Evolutionary conservation across 2,888 invertebrate species (phyloP).

Genomic region (Polydrusus cervinus): DNA sequence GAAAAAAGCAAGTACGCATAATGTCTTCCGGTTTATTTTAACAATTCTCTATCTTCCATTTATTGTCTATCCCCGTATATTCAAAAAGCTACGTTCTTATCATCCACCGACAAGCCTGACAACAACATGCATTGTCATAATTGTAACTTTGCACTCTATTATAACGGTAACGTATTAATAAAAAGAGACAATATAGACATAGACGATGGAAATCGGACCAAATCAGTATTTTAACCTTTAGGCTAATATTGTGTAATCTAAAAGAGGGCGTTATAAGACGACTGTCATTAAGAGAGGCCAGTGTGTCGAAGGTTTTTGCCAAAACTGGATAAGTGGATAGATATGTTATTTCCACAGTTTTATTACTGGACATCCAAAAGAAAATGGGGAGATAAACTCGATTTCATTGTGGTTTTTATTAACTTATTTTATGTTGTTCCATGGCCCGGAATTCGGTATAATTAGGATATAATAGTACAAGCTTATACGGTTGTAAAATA

Average conservation of each 20-base stretch:
- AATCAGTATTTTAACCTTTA: too few species aligned
- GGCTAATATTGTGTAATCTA: conserved; percentile 8
- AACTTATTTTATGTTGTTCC: conserved; percentile 47
- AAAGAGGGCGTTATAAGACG: not conserved
- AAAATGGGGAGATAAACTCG: conserved; percentile 42
- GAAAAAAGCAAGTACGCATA: too few species aligned
- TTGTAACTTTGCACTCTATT: too few species aligned
- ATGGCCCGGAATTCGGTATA: conserved; percentile 34
- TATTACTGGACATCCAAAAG: conserved; percentile 35
- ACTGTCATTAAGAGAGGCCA: conserved; percentile 12
- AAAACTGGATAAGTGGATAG: conserved; percentile 24
- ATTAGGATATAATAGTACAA: conserved; percentile 37
- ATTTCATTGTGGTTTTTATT: conserved; percentile 45
- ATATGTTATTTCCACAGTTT: conserved; percentile 39
- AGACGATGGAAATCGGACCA: too few species aligned
- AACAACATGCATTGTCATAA: too few species aligned
- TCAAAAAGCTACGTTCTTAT: too few species aligned
- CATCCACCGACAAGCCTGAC: too few species aligned
- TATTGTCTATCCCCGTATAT: too few species aligned
- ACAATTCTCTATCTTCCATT: too few species aligned
- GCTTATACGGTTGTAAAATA: conserved; percentile 31
- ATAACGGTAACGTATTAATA: too few species aligned
- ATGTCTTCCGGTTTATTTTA: too few species aligned
- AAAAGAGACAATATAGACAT: too few species aligned
- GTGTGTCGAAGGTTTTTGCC: conserved; percentile 39